phyloP scores from a whole-genome alignment of 37 sponge, comb jelly and placozoan species.

The Cliona cf. orientalis region DNA sequence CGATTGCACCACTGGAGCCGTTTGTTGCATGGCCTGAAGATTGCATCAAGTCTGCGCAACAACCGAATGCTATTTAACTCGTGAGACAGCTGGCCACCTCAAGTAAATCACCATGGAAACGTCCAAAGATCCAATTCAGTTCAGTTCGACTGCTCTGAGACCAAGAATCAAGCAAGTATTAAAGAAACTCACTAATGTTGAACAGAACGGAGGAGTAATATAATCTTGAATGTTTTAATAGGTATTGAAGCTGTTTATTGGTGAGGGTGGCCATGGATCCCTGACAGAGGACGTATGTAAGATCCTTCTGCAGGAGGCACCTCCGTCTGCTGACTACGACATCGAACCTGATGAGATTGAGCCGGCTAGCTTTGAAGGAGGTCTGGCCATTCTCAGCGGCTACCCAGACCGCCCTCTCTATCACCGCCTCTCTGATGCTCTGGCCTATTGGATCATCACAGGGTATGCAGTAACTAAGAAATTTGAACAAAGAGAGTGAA shows the following conservation, averaged over 20 bases:
- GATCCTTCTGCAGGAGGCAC: conserved; percentile 11
- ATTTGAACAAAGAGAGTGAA: too few species aligned
- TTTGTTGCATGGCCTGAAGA: too few species aligned
- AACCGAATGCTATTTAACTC: too few species aligned
- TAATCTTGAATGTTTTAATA: too few species aligned
- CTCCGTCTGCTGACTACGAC: background rate
- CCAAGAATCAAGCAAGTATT: background rate
- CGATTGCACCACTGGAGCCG: too few species aligned
- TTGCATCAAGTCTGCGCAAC: too few species aligned
- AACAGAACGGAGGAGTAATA: too few species aligned
- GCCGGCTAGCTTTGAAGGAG: background rate
- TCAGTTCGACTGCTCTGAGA: background rate
- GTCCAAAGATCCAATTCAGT: too few species aligned
- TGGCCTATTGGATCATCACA: conserved; percentile 51
- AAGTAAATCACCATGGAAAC: too few species aligned
- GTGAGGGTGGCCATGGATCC: background rate
- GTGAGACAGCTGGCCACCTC: too few species aligned
- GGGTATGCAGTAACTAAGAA: conserved; percentile 22
- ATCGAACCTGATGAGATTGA: background rate
- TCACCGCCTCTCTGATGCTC: conserved; percentile 19
- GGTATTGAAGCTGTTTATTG: background rate
- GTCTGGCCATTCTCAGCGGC: conserved; percentile 30
- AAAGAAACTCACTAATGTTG: background rate
- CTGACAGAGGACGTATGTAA: conserved; percentile 28
- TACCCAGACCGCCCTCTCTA: conserved; percentile 59